These are phyloP conservation scores for Climacteris rufus DNA, from an alignment of 2,113 vertebrate species.

Conservation along the genomic window DNA sequence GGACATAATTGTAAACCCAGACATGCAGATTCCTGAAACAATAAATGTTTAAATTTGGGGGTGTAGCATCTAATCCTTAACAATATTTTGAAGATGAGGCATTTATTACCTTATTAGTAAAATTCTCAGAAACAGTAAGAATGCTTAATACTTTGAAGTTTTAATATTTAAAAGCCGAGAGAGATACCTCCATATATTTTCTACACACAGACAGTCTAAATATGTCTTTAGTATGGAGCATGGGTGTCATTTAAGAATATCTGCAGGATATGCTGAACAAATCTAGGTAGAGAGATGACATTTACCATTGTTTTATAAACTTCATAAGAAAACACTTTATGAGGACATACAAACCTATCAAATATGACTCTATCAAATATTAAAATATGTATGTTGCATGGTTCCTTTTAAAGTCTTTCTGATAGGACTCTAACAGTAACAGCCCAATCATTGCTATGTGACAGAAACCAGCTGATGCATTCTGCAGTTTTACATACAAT, in stretches of 20 bases:
- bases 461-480: not conserved
- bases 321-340: not conserved
- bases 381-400: not conserved
- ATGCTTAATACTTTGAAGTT: not conserved
- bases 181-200: not conserved
- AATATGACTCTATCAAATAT: not conserved
- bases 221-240: not conserved
- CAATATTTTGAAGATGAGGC: not conserved
- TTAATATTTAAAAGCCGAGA: not conserved
- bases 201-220: not conserved
- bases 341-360: not conserved
- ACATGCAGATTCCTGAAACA: not conserved
- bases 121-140: not conserved
- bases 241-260: not conserved
- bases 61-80: not conserved
- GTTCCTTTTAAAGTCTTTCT: not conserved
- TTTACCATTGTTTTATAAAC: not conserved
- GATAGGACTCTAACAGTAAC: not conserved
- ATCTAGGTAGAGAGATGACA: not conserved
- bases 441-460: not conserved
- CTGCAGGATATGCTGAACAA: not conserved
- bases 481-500: not conserved
- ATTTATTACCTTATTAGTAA: not conserved
- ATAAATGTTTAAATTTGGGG: not conserved
- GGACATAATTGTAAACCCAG: not conserved